These are phyloP conservation scores for Clarias macrocephalus DNA, from an alignment of 2,113 vertebrate species.

Conservation along the genomic window DNA sequence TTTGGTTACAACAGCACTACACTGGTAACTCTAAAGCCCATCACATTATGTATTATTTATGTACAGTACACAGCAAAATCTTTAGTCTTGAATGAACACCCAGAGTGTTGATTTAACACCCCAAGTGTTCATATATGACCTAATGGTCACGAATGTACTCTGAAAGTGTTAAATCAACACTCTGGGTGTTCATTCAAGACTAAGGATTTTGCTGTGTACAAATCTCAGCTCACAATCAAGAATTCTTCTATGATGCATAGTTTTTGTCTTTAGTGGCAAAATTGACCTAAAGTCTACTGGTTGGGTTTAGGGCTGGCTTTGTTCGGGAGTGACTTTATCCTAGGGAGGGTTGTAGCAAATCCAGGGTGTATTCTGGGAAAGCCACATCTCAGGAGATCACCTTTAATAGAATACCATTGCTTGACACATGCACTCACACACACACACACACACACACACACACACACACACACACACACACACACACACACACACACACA, in stretches of 20 bases:
- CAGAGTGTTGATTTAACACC: too few species aligned
- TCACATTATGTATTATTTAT: neutral
- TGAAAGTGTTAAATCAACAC: too few species aligned
- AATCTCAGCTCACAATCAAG: neutral
- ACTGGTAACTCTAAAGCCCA: neutral
- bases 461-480: neutral
- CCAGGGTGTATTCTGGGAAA: neutral
- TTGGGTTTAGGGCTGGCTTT: neutral
- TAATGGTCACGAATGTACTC: too few species aligned
- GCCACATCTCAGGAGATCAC: neutral
- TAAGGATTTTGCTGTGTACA: too few species aligned
- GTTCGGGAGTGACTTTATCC: neutral
- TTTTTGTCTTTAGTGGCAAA: neutral
- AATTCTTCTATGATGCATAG: neutral
- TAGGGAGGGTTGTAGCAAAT: neutral
- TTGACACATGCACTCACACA: neutral
- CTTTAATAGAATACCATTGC: neutral
- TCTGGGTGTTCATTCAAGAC: too few species aligned
- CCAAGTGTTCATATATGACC: too few species aligned
- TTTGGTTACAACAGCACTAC: neutral
- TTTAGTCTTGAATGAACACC: too few species aligned
- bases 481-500: neutral
- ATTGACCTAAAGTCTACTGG: neutral
- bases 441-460: too few species aligned
- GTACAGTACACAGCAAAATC: too few species aligned